A percentile compares a stretch with the other conserved stretches of the same genome.
Conservation (phyloP, 2,113 vertebrate species). For the Elanoides forficatus region DNA sequence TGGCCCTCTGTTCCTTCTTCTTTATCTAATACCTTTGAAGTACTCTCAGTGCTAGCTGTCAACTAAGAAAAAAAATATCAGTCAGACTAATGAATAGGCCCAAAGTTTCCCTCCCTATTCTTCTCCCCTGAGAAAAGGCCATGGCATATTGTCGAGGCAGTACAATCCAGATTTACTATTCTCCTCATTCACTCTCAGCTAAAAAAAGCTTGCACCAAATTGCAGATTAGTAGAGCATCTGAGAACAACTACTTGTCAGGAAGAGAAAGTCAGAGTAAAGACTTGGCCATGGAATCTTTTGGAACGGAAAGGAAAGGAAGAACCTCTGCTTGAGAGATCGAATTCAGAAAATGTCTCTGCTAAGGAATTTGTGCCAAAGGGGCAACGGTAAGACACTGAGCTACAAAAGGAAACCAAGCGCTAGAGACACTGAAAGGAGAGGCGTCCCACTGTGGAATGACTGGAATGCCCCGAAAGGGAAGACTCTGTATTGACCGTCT, state of each 20-base stretch:
- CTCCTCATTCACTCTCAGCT: conserved; percentile 43
- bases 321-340: conserved; percentile 7
- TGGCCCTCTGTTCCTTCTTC: conserved; percentile 30
- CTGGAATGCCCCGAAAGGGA: conserved; percentile 54
- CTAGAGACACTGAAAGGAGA: conserved; percentile 59
- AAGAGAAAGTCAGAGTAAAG: conserved; percentile 44
- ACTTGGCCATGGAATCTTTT: conserved; percentile 8
- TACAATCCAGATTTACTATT: conserved; percentile 43
- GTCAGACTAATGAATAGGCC: conserved; percentile 56
- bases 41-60: conserved; percentile 40
- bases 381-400: conserved; percentile 2
- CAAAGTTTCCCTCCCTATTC: conserved; percentile 37
- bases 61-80: conserved; percentile 57
- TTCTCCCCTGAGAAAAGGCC: conserved; percentile 42
- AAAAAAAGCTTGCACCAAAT: conserved; percentile 20
- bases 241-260: conserved; percentile 38
- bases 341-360: conserved; percentile 30
- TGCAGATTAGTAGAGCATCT: conserved; percentile 53
- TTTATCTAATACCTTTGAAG: conserved; percentile 56
- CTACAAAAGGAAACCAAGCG: conserved; percentile 51
- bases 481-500: conserved; percentile 63
- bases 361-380: conserved; percentile 50
- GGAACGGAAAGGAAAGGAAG: conserved; percentile 7
- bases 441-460: conserved; percentile 59
- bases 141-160: conserved; percentile 9